These are phyloP conservation scores for Zaprionus ornatus DNA, from an alignment of 1,140 invertebrate species.

Conservation along the genomic window DNA sequence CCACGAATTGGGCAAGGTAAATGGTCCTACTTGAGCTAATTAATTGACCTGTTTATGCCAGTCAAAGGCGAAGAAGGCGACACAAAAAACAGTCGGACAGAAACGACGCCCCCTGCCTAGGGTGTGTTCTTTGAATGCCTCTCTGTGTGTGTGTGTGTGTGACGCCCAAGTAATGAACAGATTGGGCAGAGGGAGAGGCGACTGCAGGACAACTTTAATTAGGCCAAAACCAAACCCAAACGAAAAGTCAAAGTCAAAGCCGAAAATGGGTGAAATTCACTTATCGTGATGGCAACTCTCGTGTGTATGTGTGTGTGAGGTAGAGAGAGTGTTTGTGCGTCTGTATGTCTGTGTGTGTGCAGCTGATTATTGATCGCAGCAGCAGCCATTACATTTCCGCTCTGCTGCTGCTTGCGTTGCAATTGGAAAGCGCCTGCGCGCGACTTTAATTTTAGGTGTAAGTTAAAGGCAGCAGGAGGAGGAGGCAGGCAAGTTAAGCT, in stretches of 20 bases:
- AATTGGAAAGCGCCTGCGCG: slow-evolving; percentile 70
- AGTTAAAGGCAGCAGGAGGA: not conserved
- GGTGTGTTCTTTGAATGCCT: slow-evolving; percentile 12
- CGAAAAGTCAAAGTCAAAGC: slow-evolving; percentile 14
- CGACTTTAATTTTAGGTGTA: slow-evolving; percentile 61
- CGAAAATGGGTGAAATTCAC: slow-evolving; percentile 52
- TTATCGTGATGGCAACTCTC: slow-evolving; percentile 55
- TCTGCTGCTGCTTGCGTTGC: slow-evolving; percentile 62
- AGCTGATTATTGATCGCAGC: slow-evolving; percentile 68
- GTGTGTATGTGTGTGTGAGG: not conserved
- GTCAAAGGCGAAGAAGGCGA: slow-evolving; percentile 11
- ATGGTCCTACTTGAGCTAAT: slow-evolving; percentile 61
- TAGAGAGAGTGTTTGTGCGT: not conserved
- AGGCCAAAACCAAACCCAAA: slow-evolving; percentile 38
- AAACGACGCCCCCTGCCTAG: slow-evolving; percentile 28
- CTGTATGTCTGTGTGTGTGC: not conserved
- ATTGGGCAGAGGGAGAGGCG: slow-evolving; percentile 14
- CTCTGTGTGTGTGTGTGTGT: not conserved
- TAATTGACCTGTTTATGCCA: slow-evolving; percentile 53
- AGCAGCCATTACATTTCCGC: slow-evolving; percentile 75
- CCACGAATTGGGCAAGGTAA: slow-evolving; percentile 58
- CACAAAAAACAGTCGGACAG: slow-evolving; percentile 1
- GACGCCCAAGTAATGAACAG: slow-evolving; percentile 61
- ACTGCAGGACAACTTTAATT: slow-evolving; percentile 55
- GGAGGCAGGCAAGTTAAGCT: not conserved